Base-by-base conservation (phyloP, 1,140 invertebrate genomes). In the Stratiolaelaps scimitus region DNA sequence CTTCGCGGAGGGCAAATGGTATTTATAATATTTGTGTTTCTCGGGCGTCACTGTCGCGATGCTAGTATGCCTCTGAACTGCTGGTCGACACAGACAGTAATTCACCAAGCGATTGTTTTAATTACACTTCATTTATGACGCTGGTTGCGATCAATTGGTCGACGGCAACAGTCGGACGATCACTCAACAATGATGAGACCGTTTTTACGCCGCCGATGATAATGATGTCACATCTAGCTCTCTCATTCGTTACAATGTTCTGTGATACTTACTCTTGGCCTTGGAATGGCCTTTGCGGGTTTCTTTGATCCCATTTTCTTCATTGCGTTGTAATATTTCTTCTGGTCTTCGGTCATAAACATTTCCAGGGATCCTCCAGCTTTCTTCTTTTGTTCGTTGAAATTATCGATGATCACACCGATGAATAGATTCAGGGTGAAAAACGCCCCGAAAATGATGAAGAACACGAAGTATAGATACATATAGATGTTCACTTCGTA, bases 261-360 rank as follows among this genome's bases (percentile, higher is more conserved):
- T 4, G 34, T 40, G 4, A 23, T 70, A 75, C 75, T 81, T 81
- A 93, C 89, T 82, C 85, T 89, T 71, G 94, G 93, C 77, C 91
- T 84, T 70, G 93, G 92, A 76, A 93, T 95, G 68, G 93, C 92
- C 82, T 98, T 98, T 74, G 94, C 81, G 45, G 93, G 94, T 78
- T 95, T 92, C 77, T 96, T 97, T 43, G 88, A 92, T 70, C 91
- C 89, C 91, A 98, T 96, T 80, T 96, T 95, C 78, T 98, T 98
- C 94, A 98, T 98, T 65, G 93, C 93, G 78, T 94, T 95, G 80
- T 97, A 98, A 78, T 98, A 98, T 80, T 97, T 98, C 82, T 97
- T 98, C 79, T 98, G 94, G 80, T 97, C 92, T 78, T 98, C 93
- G 70, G 93, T 97, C 93, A 98, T 97, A 81, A 98, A 97, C 90